Evolutionary conservation across 2,888 invertebrate species (phyloP).

Genomic region (Ischnura elegans): DNA sequence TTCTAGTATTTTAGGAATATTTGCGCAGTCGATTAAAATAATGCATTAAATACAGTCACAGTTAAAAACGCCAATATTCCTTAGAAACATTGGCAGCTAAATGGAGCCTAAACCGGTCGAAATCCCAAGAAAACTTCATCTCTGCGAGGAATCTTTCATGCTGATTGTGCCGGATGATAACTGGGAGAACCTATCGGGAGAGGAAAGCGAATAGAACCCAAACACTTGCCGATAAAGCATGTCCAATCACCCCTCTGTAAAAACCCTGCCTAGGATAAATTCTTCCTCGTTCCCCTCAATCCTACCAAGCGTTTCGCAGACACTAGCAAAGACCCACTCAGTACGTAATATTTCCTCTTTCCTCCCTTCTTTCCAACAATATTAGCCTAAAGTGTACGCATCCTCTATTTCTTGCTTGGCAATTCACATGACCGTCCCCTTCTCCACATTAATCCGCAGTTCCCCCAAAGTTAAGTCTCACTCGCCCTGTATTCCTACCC

Average conservation of each 20-base stretch:
- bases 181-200: not conserved
- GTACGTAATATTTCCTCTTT: constrained; percentile 33
- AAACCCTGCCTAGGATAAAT: not conserved
- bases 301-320: not conserved
- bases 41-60: too few relatives aligned
- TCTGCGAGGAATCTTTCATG: not conserved
- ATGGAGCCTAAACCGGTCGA: too few relatives aligned
- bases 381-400: not conserved
- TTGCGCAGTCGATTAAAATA: too few relatives aligned
- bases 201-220: not conserved
- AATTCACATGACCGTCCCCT: not conserved
- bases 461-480: not conserved
- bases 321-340: not conserved
- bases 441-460: not conserved
- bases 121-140: not conserved
- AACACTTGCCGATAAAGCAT: not conserved
- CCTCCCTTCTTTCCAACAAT: not conserved
- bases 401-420: not conserved
- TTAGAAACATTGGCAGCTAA: too few relatives aligned
- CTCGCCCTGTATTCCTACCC: not conserved
- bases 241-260: not conserved
- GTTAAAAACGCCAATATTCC: too few relatives aligned
- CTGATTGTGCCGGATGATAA: not conserved
- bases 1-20: too few relatives aligned
- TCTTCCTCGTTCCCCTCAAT: not conserved